Conservation (phyloP, 2,888 invertebrate species). For the Lithophane semibrunnea region DNA sequence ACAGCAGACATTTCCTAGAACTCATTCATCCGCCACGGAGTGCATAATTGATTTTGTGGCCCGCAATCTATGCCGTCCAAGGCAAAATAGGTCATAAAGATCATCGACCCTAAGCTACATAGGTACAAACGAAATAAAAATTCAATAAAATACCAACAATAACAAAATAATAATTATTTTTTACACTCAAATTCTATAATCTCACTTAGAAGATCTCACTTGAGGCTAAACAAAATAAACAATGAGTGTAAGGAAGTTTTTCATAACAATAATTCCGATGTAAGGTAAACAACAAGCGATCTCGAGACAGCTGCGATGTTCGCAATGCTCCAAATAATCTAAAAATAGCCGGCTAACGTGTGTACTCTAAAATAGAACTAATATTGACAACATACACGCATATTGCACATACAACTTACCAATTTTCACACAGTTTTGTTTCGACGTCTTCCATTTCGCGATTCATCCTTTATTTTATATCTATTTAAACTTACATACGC, state of each 20-base stretch:
- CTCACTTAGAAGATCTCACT: neutral
- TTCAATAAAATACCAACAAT: neutral
- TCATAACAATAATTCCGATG: conserved; percentile 52
- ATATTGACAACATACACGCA: conserved; percentile 79
- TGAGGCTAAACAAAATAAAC: conserved; percentile 28
- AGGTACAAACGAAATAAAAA: conserved; percentile 5
- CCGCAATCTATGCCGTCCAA: conserved; percentile 43
- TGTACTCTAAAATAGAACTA: conserved; percentile 83
- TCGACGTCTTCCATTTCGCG: conserved; percentile 83
- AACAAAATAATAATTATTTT: conserved; percentile 12
- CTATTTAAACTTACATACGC: conserved; percentile 32
- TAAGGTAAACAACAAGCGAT: conserved; percentile 85
- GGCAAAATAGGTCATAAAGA: conserved; percentile 57
- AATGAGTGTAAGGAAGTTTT: conserved; percentile 37
- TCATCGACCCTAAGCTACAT: conserved; percentile 39
- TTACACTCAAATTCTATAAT: neutral
- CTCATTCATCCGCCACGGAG: conserved; percentile 13
- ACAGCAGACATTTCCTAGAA: conserved; percentile 12
- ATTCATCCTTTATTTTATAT: conserved; percentile 38
- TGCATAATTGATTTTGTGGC: conserved; percentile 46
- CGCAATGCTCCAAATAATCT: conserved; percentile 84
- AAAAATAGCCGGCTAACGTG: conserved; percentile 86
- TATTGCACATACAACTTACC: conserved; percentile 81
- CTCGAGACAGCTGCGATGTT: conserved; percentile 79
- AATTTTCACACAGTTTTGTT: conserved; percentile 87